Percentiles rank a stretch among this genome's conserved stretches.
phyloP scores from a whole-genome alignment of 2,113 vertebrate genomes.

The Melanerpes formicivorus region DNA sequence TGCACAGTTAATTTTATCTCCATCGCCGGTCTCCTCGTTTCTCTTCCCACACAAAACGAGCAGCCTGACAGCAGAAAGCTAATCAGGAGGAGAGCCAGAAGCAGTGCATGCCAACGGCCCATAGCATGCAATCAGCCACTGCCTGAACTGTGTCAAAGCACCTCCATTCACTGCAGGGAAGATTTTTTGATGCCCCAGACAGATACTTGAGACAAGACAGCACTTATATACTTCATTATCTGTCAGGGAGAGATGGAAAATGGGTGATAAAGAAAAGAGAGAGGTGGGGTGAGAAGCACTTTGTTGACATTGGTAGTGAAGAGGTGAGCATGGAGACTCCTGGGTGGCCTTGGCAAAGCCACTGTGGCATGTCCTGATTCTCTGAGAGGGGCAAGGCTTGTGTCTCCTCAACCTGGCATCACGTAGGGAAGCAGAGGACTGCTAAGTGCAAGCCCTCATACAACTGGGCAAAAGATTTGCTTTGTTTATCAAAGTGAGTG shows the following conservation, averaged over 20 bases:
- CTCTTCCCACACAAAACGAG: not conserved
- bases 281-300: not conserved
- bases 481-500: not conserved
- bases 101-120: not conserved
- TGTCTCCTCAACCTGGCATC: not conserved
- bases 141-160: constrained; percentile 9
- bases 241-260: not conserved
- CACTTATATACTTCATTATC: constrained; percentile 32
- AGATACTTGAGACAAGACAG: constrained; percentile 48
- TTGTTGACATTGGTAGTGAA: not conserved
- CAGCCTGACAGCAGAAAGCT: constrained; percentile 29
- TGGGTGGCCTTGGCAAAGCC: constrained; percentile 36
- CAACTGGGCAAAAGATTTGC: not conserved
- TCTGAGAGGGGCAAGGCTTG: not conserved
- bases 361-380: not conserved
- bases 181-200: constrained; percentile 25
- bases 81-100: not conserved
- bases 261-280: not conserved
- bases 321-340: not conserved
- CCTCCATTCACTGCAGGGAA: not conserved
- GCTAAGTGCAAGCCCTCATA: fast-evolving
- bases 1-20: constrained; percentile 15
- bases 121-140: not conserved
- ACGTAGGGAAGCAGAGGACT: fast-evolving
- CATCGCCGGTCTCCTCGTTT: not conserved